Percentiles rank a stretch among this genome's conserved stretches.
These are phyloP conservation scores for Catotricha subobsoleta DNA, from an alignment of 2,888 invertebrate genomes.

Conservation along the genomic window DNA sequence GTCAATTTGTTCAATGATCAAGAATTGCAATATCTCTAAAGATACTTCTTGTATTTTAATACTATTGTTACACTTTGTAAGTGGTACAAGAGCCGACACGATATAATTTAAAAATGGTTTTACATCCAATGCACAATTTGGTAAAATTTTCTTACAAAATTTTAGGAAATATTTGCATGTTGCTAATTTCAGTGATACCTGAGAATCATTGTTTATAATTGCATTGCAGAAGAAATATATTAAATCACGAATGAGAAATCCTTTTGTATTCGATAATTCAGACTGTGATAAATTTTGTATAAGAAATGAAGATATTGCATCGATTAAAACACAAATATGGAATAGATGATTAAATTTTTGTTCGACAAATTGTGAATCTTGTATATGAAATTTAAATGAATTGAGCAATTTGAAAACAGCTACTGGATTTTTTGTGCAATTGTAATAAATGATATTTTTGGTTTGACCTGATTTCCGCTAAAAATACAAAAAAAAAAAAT, in stretches of 20 bases:
- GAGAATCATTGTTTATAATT: not conserved
- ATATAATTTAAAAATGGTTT: constrained; percentile 33
- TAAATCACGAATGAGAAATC: constrained; percentile 38
- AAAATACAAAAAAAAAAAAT: constrained; percentile 1
- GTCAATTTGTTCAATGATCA: constrained; percentile 34
- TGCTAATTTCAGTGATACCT: constrained; percentile 1
- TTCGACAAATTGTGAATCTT: constrained; percentile 31
- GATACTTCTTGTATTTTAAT: constrained; percentile 19
- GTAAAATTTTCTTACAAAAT: constrained; percentile 30
- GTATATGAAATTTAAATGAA: constrained; percentile 32
- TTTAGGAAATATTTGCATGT: constrained; percentile 19
- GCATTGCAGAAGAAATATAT: constrained; percentile 7
- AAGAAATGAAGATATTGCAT: constrained; percentile 2
- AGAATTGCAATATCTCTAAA: constrained; percentile 30
- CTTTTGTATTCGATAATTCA: constrained; percentile 26
- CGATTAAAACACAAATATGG: constrained; percentile 27
- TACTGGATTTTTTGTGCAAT: constrained; percentile 31
- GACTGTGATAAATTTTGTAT: not conserved
- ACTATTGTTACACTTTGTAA: constrained; percentile 24
- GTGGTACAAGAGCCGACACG: constrained; percentile 35
- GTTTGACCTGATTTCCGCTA: not conserved
- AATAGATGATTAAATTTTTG: constrained; percentile 37
- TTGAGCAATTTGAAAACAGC: constrained; percentile 37
- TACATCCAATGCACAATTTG: constrained; percentile 28
- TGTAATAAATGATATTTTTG: not conserved